Percentiles rank a stretch among this genome's conserved stretches.
phyloP scores from a whole-genome alignment of 53 echinoderm and acorn worm genomes.

The Stichopus horrens region DNA sequence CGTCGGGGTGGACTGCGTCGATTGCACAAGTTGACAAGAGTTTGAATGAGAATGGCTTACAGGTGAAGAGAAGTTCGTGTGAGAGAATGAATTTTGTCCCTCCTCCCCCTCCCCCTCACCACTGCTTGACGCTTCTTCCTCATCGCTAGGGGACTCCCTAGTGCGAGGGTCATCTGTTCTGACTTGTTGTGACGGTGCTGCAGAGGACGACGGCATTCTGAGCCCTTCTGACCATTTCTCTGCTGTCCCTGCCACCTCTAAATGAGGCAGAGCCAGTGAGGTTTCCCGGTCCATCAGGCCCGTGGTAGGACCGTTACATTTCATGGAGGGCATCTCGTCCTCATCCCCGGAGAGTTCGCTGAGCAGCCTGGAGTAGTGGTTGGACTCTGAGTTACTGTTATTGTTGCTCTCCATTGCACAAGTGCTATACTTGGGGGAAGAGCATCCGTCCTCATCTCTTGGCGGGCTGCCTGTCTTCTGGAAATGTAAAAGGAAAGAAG shows the following conservation, averaged over 20 bases:
- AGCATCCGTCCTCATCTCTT: constrained; percentile 26
- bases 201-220: background rate
- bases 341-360: constrained; percentile 18
- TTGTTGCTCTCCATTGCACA: constrained; percentile 50
- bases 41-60: constrained; percentile 25
- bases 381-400: constrained; percentile 40
- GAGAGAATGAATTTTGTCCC: background rate
- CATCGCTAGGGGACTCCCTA: background rate
- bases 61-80: constrained; percentile 11
- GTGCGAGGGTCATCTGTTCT: background rate
- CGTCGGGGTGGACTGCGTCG: constrained; percentile 63
- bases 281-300: background rate
- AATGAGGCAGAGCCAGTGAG: constrained; percentile 6
- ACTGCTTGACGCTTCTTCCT: background rate
- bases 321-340: constrained; percentile 9
- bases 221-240: constrained; percentile 24
- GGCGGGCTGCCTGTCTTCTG: background rate
- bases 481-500: background rate
- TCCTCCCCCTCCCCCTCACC: background rate
- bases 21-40: constrained; percentile 30
- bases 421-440: constrained; percentile 4
- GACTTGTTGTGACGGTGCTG: background rate
- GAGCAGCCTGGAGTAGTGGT: constrained; percentile 41
- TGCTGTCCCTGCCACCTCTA: background rate
- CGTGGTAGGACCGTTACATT: constrained; percentile 26